phyloP scores from a whole-genome alignment of 1,140 invertebrate species.

The Pseudomyrmex flavicornis region DNA sequence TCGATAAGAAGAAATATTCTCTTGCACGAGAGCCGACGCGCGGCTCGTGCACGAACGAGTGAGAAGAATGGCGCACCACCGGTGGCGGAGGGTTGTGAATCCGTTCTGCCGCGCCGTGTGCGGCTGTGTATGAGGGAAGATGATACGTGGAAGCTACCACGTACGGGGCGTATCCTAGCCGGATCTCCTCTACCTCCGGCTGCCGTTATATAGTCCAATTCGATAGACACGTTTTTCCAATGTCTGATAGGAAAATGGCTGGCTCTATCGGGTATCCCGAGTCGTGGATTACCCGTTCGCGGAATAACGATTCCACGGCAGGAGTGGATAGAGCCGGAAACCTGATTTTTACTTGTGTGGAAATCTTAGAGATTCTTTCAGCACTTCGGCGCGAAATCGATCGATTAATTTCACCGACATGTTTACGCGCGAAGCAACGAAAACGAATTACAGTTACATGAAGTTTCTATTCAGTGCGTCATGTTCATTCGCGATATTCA shows the following conservation, averaged over 20 bases:
- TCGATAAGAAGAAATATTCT: slow-evolving; percentile 79
- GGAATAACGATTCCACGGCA: slow-evolving; percentile 50
- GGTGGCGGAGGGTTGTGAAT: slow-evolving; percentile 38
- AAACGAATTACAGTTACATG: neutral
- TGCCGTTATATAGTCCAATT: slow-evolving; percentile 79
- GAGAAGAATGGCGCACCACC: slow-evolving; percentile 61
- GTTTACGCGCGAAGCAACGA: slow-evolving; percentile 19
- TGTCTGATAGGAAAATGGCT: slow-evolving; percentile 78
- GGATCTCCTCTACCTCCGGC: slow-evolving; percentile 58
- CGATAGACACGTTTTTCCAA: slow-evolving; percentile 78
- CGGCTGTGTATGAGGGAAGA: slow-evolving; percentile 60
- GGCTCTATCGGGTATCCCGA: slow-evolving; percentile 69
- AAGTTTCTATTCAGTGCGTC: neutral
- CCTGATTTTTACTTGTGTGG: slow-evolving; percentile 49
- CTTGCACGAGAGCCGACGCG: slow-evolving; percentile 38
- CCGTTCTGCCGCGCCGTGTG: slow-evolving; percentile 12
- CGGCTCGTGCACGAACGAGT: slow-evolving; percentile 38
- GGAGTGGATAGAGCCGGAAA: slow-evolving; percentile 32
- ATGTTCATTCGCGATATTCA: neutral
- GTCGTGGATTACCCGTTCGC: slow-evolving; percentile 63
- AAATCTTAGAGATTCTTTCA: slow-evolving; percentile 51
- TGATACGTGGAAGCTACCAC: slow-evolving; percentile 73
- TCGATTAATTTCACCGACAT: slow-evolving; percentile 34
- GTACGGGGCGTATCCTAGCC: slow-evolving; percentile 63
- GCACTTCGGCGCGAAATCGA: neutral